Conservation (phyloP, 2,888 invertebrate species). For the Synanthedon vespiformis region DNA sequence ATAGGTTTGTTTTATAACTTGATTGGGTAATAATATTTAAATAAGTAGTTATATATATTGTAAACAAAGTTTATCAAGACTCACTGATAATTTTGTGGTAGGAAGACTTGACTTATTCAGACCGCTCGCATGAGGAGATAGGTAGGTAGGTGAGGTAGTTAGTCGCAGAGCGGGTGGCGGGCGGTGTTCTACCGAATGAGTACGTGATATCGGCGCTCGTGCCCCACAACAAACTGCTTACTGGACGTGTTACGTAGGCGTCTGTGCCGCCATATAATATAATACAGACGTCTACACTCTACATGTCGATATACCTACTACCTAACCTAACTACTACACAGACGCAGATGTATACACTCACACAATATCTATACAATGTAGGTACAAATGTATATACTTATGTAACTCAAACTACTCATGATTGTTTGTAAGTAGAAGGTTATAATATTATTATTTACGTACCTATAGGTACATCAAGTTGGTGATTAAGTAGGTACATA, state of each 20-base stretch:
- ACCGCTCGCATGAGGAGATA: neutral
- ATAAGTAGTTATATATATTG: neutral
- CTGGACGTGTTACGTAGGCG: conserved; percentile 67
- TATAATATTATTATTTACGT: too few species aligned
- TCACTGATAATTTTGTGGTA: neutral
- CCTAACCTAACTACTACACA: conserved; percentile 7
- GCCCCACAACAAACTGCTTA: conserved; percentile 69
- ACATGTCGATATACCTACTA: conserved; percentile 10
- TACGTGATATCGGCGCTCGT: conserved; percentile 66
- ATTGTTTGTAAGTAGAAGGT: too few species aligned
- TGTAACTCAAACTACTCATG: too few species aligned
- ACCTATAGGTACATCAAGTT: too few species aligned
- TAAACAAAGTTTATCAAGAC: neutral
- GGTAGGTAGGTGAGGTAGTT: neutral
- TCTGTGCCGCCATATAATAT: conserved; percentile 41
- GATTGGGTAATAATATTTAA: neutral
- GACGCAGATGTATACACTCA: too few species aligned
- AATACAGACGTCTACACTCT: conserved; percentile 7
- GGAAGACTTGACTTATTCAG: conserved; percentile 52
- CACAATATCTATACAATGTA: too few species aligned
- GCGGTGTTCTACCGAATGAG: conserved; percentile 51
- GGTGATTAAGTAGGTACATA: too few species aligned
- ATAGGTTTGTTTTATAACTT: too few species aligned
- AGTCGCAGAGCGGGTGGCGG: conserved; percentile 51
- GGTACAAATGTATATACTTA: too few species aligned